Conservation (phyloP, 1,140 invertebrate genomes). For the Neodiprion lecontei region DNA sequence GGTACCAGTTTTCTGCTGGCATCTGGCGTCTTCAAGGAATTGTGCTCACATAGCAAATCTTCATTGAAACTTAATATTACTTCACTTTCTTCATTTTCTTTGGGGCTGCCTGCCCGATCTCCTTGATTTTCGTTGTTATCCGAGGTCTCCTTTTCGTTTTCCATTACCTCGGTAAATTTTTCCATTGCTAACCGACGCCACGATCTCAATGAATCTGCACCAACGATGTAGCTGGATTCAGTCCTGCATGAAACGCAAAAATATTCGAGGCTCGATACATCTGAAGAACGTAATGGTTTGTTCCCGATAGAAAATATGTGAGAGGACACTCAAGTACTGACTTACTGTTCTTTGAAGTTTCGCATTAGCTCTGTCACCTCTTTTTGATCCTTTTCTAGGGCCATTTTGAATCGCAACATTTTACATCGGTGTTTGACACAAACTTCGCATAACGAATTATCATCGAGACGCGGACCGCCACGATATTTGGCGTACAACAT, state of each 20-base stretch:
- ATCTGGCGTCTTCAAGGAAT: conserved; percentile 50
- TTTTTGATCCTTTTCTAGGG: conserved; percentile 53
- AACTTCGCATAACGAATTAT: conserved; percentile 55
- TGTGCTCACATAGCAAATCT: conserved; percentile 66
- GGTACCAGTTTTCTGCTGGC: conserved; percentile 59
- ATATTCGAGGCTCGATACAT: neutral
- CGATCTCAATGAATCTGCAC: conserved; percentile 51
- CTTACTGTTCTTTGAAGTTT: conserved; percentile 50
- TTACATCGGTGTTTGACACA: conserved; percentile 64
- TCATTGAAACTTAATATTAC: conserved; percentile 63
- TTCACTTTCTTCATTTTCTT: conserved; percentile 52
- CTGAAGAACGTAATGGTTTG: neutral
- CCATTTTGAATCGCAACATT: conserved; percentile 49
- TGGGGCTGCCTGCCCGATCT: conserved; percentile 33
- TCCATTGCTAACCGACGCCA: conserved; percentile 54
- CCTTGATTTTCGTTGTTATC: conserved; percentile 20
- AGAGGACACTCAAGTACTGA: conserved; percentile 10
- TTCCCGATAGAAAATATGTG: no score
- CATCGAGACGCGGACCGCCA: conserved; percentile 57
- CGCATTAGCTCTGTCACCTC: conserved; percentile 51
- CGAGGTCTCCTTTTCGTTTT: conserved; percentile 38
- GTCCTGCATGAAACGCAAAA: conserved; percentile 26
- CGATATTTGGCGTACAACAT: conserved; percentile 60
- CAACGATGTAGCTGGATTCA: conserved; percentile 50
- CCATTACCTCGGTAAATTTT: conserved; percentile 43